Evolutionary conservation across 2,113 vertebrate species (phyloP).

Genomic region (Petaurus breviceps): DNA sequence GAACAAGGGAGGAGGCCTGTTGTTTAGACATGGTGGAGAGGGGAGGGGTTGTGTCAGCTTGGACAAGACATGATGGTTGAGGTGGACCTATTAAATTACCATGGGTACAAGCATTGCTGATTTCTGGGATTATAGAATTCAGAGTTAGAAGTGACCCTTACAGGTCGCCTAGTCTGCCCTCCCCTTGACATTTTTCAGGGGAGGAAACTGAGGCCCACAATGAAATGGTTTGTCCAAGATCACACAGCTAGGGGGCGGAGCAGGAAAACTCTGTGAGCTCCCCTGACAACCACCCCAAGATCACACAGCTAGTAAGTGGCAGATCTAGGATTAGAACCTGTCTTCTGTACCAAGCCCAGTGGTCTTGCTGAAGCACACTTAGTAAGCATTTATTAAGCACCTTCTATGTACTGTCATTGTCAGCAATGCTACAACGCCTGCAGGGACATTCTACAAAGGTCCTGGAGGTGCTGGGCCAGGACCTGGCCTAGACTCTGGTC

Average conservation of each 20-base stretch:
- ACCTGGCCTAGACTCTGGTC: constrained; percentile 85
- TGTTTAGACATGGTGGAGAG: background rate
- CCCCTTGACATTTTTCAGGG: background rate
- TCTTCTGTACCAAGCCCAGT: too few relatives aligned
- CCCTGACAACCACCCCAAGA: background rate
- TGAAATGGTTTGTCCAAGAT: background rate
- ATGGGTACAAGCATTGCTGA: background rate
- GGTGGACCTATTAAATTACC: background rate
- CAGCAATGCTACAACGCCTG: constrained; percentile 71
- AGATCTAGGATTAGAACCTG: background rate
- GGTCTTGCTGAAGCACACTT: too few relatives aligned
- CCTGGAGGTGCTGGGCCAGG: constrained; percentile 83
- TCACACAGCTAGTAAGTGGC: background rate
- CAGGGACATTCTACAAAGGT: constrained; percentile 89
- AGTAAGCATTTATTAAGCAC: too few relatives aligned
- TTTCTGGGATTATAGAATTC: background rate
- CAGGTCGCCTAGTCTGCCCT: background rate
- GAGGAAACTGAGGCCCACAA: background rate
- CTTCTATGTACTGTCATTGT: too few relatives aligned
- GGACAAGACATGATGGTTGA: background rate
- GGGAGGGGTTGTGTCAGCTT: too few relatives aligned
- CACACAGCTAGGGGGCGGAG: background rate
- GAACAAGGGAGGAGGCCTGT: background rate
- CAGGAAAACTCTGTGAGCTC: too few relatives aligned
- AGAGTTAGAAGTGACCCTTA: background rate